Evolutionary conservation across 2,888 invertebrate species (phyloP).

Genomic region (Lamellibrachia satsuma): DNA sequence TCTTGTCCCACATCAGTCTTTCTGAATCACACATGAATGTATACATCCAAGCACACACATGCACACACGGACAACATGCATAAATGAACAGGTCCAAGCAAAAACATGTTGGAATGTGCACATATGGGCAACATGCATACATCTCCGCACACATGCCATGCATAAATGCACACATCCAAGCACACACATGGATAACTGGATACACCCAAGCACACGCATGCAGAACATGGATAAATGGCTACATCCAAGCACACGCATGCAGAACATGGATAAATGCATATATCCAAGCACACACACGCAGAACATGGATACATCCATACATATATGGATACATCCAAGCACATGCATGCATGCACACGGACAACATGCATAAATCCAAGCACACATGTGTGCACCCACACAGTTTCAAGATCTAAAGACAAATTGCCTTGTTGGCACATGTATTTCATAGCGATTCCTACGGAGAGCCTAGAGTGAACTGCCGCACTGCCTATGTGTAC

Average conservation of each 20-base stretch:
- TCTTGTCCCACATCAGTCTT: neutral
- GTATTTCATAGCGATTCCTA: neutral
- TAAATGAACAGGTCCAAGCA: neutral
- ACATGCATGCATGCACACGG: neutral
- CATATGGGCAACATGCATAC: neutral
- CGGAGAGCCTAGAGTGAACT: neutral
- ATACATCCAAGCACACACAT: too few relatives aligned
- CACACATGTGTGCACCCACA: neutral
- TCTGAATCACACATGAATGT: neutral
- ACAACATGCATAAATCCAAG: neutral
- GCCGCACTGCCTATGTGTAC: neutral
- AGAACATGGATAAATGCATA: neutral
- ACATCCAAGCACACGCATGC: neutral
- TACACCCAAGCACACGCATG: neutral
- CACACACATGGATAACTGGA: neutral
- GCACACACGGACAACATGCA: neutral
- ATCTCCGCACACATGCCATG: neutral
- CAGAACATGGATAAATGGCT: too few relatives aligned
- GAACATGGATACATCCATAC: neutral
- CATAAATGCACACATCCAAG: neutral
- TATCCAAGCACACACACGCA: neutral
- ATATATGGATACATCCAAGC: neutral
- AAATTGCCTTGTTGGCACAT: neutral
- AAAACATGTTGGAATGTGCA: neutral
- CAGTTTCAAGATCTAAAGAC: neutral